Base-by-base conservation (phyloP, 2,888 invertebrate species). In the Agrotis clavis region DNA sequence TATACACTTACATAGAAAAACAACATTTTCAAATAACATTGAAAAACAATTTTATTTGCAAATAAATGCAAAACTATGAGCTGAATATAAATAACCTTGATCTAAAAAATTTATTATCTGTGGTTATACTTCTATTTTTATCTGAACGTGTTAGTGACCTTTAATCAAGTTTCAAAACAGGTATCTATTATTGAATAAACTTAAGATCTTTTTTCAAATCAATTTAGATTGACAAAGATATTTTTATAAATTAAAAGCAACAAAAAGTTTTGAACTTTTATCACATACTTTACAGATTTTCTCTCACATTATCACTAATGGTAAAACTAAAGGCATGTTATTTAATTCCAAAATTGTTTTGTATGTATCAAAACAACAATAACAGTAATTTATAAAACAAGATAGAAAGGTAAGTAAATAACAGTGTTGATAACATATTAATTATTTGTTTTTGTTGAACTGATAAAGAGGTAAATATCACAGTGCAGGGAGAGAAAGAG, bases 381-480 rank as follows among this genome's bases (percentile, higher is more conserved):
- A 35, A 35, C 57, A 57, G 41, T 41, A 41, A 41, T 41, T 41
- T 41, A 41, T 0, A 1, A 63, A 48, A 71, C 57, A 79, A 11
- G 41, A 41, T 41, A 41, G 41, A 41, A 71, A 74, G 78, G 71
- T 71, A 45, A 71, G 41, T 53, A 65, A 65, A 62, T 53, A 79
- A 41, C 75, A 66, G 14, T 61, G 59, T 71, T 45, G 66, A 16
- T 64, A 53, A 66, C 47, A 70, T 25, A 47, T 60, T 67, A 75
- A 70, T 76, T 60, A 68, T 35, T 18, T 57, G 35, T n/a, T 57
- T 41, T 41, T 41, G 41, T 41, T 51, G 13, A 19, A 48, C 45
- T 73, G 79, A 82, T 82, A 80, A 70, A 14, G 18, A 72, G 64
- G 66, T 80, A 80, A 80, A 80, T 62, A 73, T 21, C 57, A 67